Percentiles rank a stretch among this genome's conserved stretches.
These are phyloP conservation scores for Gymnoscopelus microlampas DNA, from an alignment of 2,797 vertebrate species.

Conservation along the genomic window DNA sequence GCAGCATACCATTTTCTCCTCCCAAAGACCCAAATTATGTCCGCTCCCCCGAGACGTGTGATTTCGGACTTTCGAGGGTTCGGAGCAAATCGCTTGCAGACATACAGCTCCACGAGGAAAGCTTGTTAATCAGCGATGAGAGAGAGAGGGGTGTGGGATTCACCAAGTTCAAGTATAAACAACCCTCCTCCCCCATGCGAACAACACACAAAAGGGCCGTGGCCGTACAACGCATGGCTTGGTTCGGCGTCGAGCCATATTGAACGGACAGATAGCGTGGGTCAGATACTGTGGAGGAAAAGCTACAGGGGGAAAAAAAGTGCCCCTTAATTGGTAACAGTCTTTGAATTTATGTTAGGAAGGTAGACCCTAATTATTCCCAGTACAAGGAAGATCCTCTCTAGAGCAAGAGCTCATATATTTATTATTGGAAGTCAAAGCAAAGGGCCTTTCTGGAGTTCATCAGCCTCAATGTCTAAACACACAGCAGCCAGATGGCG, in stretches of 20 bases:
- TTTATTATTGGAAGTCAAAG: conserved; percentile 93
- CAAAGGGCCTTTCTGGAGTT: conserved; percentile 88
- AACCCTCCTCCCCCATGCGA: conserved; percentile 62
- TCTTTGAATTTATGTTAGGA: conserved; percentile 88
- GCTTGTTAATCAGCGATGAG: conserved; percentile 75
- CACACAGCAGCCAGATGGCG: conserved; percentile 88
- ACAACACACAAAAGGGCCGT: conserved; percentile 48
- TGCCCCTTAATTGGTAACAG: conserved; percentile 93
- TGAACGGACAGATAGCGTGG: conserved; percentile 11
- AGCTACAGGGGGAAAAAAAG: conserved; percentile 84
- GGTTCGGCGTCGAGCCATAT: conserved; percentile 63
- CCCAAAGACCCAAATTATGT: conserved; percentile 77
- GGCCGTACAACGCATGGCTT: conserved; percentile 48
- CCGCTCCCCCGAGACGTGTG: conserved; percentile 74
- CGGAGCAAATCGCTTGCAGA: conserved; percentile 83
- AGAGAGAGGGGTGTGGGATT: conserved; percentile 58
- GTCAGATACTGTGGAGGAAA: conserved; percentile 55
- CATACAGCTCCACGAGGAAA: conserved; percentile 66
- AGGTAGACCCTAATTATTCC: conserved; percentile 92
- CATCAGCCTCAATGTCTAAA: conserved; percentile 90
- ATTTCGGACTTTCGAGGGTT: conserved; percentile 75
- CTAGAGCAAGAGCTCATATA: conserved; percentile 83
- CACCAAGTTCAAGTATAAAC: conserved; percentile 71
- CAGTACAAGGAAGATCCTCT: conserved; percentile 92
- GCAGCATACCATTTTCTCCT: conserved; percentile 77